Conservation (phyloP, 2,888 invertebrate species). For the Scaptomyza caliginosa region DNA sequence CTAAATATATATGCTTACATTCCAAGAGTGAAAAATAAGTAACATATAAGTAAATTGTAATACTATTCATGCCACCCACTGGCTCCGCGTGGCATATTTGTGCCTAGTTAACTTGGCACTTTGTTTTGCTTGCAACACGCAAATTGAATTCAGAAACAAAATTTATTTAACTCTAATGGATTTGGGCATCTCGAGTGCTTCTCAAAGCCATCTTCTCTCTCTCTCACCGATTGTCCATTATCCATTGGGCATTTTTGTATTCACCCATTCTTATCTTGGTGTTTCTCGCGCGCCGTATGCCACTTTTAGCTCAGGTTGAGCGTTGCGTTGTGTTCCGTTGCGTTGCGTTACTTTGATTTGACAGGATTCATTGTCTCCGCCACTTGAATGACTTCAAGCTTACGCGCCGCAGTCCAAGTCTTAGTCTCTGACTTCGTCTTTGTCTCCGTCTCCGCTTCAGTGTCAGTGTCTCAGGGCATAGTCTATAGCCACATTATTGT, state of each 20-base stretch:
- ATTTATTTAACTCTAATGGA: slow-evolving; percentile 76
- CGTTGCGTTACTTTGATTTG: slow-evolving; percentile 73
- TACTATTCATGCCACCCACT: slow-evolving; percentile 47
- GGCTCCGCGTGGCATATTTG: slow-evolving; percentile 34
- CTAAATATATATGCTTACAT: too few relatives aligned
- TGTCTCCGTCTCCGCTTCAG: slow-evolving; percentile 10
- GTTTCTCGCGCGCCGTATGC: slow-evolving; percentile 35
- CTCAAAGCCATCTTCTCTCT: slow-evolving; percentile 9
- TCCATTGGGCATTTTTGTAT: slow-evolving; percentile 2
- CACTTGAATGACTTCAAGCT: slow-evolving; percentile 76
- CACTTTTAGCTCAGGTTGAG: slow-evolving; percentile 29
- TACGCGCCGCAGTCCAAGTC: slow-evolving; percentile 48
- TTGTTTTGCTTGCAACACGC: slow-evolving; percentile 29
- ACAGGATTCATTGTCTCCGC: slow-evolving; percentile 78
- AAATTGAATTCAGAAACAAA: slow-evolving; percentile 74
- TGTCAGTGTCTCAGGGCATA: slow-evolving; percentile 21
- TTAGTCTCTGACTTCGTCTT: slow-evolving; percentile 2
- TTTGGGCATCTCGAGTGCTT: slow-evolving; percentile 70
- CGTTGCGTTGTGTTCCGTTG: slow-evolving; percentile 25
- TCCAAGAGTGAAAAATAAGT: too few relatives aligned
- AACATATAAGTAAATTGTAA: too few relatives aligned
- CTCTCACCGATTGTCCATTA: not conserved
- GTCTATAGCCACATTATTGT: slow-evolving; percentile 32
- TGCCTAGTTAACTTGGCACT: slow-evolving; percentile 54
- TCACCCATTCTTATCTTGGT: slow-evolving; percentile 27